Evolutionary conservation across 2,888 invertebrate species (phyloP).

Genomic region (Chloroclystis v-ata): DNA sequence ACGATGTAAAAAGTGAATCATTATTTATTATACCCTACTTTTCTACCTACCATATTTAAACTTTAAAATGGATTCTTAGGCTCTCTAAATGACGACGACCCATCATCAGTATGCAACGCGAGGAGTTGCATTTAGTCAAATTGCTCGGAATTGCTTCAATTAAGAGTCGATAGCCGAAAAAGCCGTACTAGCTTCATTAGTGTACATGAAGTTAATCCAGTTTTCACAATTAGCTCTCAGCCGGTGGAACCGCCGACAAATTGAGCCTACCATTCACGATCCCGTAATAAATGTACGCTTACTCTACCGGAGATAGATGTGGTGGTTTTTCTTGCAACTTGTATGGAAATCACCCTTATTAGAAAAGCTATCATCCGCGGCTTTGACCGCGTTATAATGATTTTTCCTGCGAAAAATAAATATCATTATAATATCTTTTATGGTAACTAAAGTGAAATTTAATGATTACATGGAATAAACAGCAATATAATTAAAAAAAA

Average conservation of each 20-base stretch:
- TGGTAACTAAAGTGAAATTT: too few species aligned
- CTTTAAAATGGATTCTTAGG: too few species aligned
- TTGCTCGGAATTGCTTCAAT: conserved; percentile 13
- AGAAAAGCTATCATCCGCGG: too few species aligned
- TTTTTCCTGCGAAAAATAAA: too few species aligned
- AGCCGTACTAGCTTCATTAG: conserved; percentile 23
- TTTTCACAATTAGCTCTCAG: conserved; percentile 26
- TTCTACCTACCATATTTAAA: too few species aligned
- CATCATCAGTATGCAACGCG: neutral
- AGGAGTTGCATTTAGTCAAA: conserved; percentile 4
- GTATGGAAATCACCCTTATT: neutral
- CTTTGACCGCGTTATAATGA: too few species aligned
- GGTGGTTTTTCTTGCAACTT: neutral
- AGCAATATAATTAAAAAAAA: too few species aligned
- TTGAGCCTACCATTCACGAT: conserved; percentile 19
- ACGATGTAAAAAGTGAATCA: too few species aligned
- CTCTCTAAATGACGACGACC: neutral
- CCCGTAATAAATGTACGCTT: conserved; percentile 14
- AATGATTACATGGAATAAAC: too few species aligned
- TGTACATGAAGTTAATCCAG: conserved; percentile 28
- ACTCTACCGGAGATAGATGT: conserved; percentile 2
- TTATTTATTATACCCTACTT: too few species aligned
- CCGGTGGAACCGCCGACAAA: conserved; percentile 28
- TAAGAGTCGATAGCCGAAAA: conserved; percentile 15
- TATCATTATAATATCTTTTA: too few species aligned